Evolutionary conservation across 2,888 invertebrate genomes (phyloP).

Genomic region (Rapana venosa): DNA sequence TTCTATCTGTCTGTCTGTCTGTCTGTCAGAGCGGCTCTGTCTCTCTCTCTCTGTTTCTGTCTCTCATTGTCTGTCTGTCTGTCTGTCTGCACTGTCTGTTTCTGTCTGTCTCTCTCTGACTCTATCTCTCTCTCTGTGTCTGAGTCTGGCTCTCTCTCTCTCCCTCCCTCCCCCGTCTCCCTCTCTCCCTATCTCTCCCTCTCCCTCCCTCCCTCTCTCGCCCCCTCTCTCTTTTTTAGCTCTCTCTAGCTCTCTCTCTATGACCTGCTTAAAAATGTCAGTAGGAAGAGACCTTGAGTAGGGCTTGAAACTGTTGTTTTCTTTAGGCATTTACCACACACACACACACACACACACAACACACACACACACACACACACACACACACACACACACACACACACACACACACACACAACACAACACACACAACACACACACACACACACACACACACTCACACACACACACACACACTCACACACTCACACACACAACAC

Average conservation of each 20-base stretch:
- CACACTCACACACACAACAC: background rate
- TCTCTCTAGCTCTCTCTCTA: background rate
- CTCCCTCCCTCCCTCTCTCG: background rate
- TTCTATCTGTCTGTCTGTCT: too few species aligned
- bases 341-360: slow-evolving; percentile 2
- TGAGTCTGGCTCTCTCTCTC: background rate
- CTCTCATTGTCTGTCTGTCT: background rate
- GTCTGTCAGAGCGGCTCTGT: background rate
- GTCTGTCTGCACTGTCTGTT: background rate
- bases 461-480: background rate
- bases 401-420: background rate
- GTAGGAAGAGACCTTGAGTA: background rate
- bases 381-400: too few species aligned
- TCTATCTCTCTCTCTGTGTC: background rate
- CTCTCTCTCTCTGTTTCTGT: background rate
- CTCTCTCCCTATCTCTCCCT: background rate
- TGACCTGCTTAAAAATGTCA: background rate
- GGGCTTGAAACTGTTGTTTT: background rate
- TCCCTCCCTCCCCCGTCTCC: background rate
- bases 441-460: background rate
- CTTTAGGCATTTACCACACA: background rate
- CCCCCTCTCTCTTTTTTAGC: background rate
- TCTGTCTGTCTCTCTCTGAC: background rate
- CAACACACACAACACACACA: background rate
- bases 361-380: slow-evolving; percentile 5